Evolutionary conservation across 2,797 vertebrate genomes (phyloP), one percentile per base, ranked within the genome.

Genomic region (Notamacropus eugenii): DNA sequence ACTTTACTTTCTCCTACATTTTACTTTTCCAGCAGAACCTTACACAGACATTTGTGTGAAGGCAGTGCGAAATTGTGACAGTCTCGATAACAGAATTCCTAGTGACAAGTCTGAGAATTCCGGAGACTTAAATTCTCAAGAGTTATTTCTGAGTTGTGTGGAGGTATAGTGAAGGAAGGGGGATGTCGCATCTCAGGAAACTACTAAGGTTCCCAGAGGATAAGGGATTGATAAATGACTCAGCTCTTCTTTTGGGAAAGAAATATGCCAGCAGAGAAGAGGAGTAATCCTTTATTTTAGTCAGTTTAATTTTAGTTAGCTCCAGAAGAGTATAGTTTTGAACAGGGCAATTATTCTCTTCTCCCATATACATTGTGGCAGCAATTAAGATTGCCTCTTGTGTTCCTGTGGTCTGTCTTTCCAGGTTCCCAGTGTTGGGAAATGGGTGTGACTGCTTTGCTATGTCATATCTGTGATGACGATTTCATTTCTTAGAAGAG

Each of bases 231-330:
- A 90, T 50, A 29, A 96, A 92, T 74, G 46, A 95, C 28, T 90
- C n/a, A 92, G 24, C 8, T 54, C 27, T 56, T 0, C 82, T 92
- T 62, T 94, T 5, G 52, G n/a, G 40, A 94, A 52, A n/a, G 91
- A 97, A 96, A 91, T 90, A 87, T 87, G 74, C 74, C 40, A 87
- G 22, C 74, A 27, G 19, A 46, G 74, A 87, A 87, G 74, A 87
- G 74, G 74, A 87, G 74, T 87, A 46, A 87, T 87, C 40, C 46
- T 16, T 93, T 14, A 96, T 93, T 94, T 92, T 46, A 96, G 92
- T 22, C 54, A 12, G 82, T 92, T 87, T 94, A 74, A 91, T 96
- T 95, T 94, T 96, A 93, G 67, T 94, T 87, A 95, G 92, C 56
- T 92, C 50, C 92, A 50, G 40, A 94, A 94, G 67, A 97, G 67